These are phyloP conservation scores for Pachyuromys duprasi DNA, from an alignment of 2,797 vertebrate genomes.

Conservation along the genomic window DNA sequence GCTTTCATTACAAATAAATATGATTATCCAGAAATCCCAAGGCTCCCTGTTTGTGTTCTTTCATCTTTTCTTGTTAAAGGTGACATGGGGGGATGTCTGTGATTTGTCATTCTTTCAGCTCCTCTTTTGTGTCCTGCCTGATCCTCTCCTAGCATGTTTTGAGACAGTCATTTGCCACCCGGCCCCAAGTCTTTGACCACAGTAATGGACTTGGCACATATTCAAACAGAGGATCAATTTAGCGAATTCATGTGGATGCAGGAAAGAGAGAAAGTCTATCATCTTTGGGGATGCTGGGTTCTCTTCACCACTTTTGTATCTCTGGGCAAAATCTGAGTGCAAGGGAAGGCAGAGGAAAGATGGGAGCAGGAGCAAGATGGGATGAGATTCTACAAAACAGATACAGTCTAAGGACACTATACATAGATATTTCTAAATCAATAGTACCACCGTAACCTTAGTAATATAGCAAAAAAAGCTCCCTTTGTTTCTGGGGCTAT, in stretches of 20 bases:
- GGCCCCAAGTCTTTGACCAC: not conserved
- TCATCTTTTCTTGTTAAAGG: not conserved
- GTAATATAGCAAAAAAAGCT: not conserved
- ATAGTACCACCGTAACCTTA: not conserved
- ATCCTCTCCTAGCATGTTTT: not conserved
- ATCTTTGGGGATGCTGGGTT: not conserved
- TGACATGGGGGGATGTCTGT: not conserved
- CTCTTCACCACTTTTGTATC: not conserved
- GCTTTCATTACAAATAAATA: constrained; percentile 15
- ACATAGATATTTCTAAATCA: not conserved
- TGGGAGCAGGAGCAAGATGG: not conserved
- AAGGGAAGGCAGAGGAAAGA: not conserved
- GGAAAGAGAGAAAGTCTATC: not conserved
- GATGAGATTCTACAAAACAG: not conserved
- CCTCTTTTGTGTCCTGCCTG: not conserved
- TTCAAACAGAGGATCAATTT: not conserved
- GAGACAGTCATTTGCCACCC: not conserved
- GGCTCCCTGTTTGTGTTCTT: not conserved
- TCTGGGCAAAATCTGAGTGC: not conserved
- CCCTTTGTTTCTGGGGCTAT: not conserved
- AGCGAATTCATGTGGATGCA: not conserved
- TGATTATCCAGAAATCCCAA: not conserved
- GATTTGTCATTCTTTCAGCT: not conserved
- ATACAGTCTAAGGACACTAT: not conserved
- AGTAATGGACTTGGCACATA: not conserved